Percentiles rank a stretch among this genome's conserved stretches.
These are phyloP conservation scores for Promerops cafer DNA, from an alignment of 2,113 vertebrate species.

Conservation along the genomic window DNA sequence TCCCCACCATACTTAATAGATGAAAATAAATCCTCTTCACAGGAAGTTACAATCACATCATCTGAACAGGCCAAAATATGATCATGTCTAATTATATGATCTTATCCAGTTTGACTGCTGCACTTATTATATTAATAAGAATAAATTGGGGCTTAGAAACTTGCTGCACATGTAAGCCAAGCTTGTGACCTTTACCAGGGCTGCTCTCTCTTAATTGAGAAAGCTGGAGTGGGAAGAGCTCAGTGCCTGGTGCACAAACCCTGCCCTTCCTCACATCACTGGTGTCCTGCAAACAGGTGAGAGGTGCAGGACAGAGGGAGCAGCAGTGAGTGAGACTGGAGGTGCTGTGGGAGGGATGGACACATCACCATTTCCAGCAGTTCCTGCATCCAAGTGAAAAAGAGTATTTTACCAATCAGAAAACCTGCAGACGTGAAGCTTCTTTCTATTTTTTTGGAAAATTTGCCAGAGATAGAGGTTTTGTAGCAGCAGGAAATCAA, in stretches of 20 bases:
- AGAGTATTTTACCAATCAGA: neutral
- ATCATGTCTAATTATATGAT: conserved; percentile 51
- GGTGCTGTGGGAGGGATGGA: neutral
- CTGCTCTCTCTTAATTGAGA: neutral
- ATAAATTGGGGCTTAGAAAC: conserved; percentile 56
- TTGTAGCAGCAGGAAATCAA: neutral
- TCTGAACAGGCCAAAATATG: conserved; percentile 34
- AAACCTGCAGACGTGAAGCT: neutral
- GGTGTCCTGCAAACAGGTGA: neutral
- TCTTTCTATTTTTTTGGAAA: neutral
- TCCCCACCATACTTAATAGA: neutral
- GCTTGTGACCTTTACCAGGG: conserved; percentile 4
- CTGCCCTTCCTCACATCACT: neutral
- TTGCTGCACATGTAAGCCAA: neutral
- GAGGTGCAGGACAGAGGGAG: neutral
- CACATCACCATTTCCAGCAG: accelerated
- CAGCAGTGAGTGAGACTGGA: accelerated
- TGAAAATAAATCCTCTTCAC: conserved; percentile 23
- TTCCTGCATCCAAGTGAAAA: neutral
- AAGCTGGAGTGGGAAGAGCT: neutral
- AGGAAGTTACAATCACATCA: conserved; percentile 40
- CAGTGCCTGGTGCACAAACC: neutral
- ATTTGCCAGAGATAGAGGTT: neutral
- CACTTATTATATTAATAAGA: conserved; percentile 74
- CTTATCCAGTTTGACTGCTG: conserved; percentile 59